Evolutionary conservation across 2,888 invertebrate genomes (phyloP).

Genomic region (Tachina fera): DNA sequence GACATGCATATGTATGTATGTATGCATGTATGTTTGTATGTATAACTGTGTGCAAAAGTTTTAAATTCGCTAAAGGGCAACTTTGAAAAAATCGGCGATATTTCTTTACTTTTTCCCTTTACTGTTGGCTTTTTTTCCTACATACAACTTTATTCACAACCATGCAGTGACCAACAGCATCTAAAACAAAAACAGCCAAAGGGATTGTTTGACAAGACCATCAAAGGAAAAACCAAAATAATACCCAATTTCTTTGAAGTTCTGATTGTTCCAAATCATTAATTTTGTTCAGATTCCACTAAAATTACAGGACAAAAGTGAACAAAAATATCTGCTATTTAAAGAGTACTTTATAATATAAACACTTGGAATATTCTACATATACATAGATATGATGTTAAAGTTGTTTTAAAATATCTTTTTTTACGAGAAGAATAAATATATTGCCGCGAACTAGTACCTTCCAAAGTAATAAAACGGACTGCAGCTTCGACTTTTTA

Average conservation of each 20-base stretch:
- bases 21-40: no score
- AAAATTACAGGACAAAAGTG: neutral
- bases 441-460: no score
- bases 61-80: neutral
- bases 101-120: neutral
- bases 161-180: neutral
- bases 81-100: neutral
- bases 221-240: neutral
- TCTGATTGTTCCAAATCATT: constrained; percentile 28
- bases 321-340: no score
- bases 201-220: constrained; percentile 2
- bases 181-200: neutral
- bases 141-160: neutral
- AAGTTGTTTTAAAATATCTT: no score
- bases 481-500: no score
- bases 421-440: no score
- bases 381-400: no score
- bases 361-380: no score
- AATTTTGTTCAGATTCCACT: constrained; percentile 11
- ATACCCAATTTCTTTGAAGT: constrained; percentile 3
- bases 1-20: no score
- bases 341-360: no score
- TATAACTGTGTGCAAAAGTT: neutral
- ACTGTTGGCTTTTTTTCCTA: neutral
- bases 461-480: no score